These are phyloP conservation scores for Orthosia gracilis DNA, from an alignment of 2,888 invertebrate species.

Conservation along the genomic window DNA sequence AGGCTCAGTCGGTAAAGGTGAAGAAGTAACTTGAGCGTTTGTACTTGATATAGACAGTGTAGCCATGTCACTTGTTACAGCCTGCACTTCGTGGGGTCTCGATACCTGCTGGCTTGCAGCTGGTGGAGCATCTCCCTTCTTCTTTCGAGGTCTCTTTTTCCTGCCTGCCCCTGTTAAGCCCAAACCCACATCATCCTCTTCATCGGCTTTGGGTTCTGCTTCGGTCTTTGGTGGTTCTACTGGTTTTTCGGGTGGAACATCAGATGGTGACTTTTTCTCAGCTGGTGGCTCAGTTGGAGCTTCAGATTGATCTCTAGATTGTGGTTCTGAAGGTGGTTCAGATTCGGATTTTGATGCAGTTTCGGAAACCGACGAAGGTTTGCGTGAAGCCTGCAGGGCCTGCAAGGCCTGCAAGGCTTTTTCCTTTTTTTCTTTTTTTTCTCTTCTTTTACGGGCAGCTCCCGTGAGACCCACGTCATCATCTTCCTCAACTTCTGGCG, in stretches of 20 bases:
- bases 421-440: slow-evolving; percentile 69
- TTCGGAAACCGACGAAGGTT: slow-evolving; percentile 31
- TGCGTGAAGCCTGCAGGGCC: slow-evolving; percentile 49
- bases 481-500: slow-evolving; percentile 35
- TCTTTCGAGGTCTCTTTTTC: slow-evolving; percentile 66
- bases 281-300: slow-evolving; percentile 36
- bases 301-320: slow-evolving; percentile 46
- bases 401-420: slow-evolving; percentile 51
- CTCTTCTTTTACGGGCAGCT: slow-evolving; percentile 64
- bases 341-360: slow-evolving; percentile 33
- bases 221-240: slow-evolving; percentile 23
- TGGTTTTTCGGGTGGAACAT: slow-evolving; percentile 5
- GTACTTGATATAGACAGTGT: slow-evolving; percentile 9
- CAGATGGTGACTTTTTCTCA: slow-evolving; percentile 13
- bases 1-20: slow-evolving; percentile 10
- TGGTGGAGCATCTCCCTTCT: slow-evolving; percentile 43
- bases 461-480: slow-evolving; percentile 50
- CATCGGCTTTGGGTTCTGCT: slow-evolving; percentile 26
- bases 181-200: slow-evolving; percentile 58
- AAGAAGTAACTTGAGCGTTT: neutral
- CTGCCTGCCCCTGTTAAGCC: slow-evolving; percentile 57
- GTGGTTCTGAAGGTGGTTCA: slow-evolving; percentile 27
- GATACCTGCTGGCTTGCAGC: slow-evolving; percentile 27
- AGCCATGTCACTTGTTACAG: slow-evolving; percentile 2
- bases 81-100: neutral